Evolutionary conservation across 2,113 vertebrate species (phyloP).

Genomic region (Ibidorhyncha struthersii): DNA sequence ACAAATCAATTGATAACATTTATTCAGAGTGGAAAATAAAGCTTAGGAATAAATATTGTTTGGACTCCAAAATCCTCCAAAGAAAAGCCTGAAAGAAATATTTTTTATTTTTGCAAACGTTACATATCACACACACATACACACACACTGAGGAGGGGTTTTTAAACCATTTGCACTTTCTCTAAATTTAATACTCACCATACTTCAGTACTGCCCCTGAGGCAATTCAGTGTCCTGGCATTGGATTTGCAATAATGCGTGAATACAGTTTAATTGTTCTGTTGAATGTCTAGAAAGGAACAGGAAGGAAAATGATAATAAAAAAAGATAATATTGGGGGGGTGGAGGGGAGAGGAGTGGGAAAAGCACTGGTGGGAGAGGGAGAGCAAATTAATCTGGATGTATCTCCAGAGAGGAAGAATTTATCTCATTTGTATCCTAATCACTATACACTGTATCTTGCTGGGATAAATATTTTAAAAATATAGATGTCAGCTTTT

Average conservation of each 20-base stretch:
- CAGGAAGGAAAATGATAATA: neutral
- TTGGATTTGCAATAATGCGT: neutral
- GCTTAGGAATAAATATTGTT: neutral
- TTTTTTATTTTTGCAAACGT: neutral
- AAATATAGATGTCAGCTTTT: neutral
- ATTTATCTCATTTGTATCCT: neutral
- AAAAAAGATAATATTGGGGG: neutral
- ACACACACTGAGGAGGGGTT: neutral
- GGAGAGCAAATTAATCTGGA: neutral
- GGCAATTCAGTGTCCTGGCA: neutral
- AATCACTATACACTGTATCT: neutral
- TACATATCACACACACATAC: fast-evolving
- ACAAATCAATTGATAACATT: neutral
- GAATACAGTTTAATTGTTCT: neutral
- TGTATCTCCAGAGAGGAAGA: neutral
- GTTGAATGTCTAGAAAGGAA: neutral
- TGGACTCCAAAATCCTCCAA: neutral
- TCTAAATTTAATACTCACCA: neutral
- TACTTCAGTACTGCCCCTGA: neutral
- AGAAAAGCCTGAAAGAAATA: neutral
- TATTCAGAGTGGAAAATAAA: neutral
- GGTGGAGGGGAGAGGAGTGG: no score
- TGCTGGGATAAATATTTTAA: neutral
- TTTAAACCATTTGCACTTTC: neutral
- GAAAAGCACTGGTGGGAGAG: neutral